Evolutionary conservation across 1,140 invertebrate species (phyloP).

Genomic region (Pomacea maculata): DNA sequence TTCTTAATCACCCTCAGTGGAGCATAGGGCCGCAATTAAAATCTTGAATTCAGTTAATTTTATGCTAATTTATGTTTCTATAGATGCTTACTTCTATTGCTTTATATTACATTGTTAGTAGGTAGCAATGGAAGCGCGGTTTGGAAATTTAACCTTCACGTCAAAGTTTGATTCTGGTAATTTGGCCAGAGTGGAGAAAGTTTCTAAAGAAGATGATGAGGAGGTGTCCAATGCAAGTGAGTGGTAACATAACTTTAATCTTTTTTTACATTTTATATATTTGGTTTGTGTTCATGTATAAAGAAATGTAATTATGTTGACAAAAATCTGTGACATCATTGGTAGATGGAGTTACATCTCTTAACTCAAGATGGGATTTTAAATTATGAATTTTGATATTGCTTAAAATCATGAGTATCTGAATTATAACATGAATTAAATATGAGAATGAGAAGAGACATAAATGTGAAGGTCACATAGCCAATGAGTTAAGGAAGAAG

Average conservation of each 20-base stretch:
- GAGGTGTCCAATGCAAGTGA: conserved; percentile 38
- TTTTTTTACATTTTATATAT: background rate
- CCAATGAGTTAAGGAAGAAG: too few species aligned
- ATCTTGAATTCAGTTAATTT: background rate
- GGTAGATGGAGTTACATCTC: too few species aligned
- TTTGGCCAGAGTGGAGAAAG: conserved; percentile 77
- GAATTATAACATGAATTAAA: too few species aligned
- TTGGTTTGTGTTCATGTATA: background rate
- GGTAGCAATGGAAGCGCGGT: conserved; percentile 51
- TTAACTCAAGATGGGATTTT: too few species aligned
- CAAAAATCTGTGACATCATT: too few species aligned
- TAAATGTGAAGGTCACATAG: too few species aligned
- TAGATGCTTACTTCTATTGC: background rate
- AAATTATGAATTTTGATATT: too few species aligned
- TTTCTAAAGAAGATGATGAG: conserved; percentile 56
- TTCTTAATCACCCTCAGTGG: too few species aligned
- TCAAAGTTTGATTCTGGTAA: conserved; percentile 86
- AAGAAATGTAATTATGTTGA: background rate
- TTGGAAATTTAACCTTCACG: conserved; percentile 59
- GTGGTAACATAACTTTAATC: background rate
- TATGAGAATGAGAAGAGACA: too few species aligned
- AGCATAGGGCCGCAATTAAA: too few species aligned
- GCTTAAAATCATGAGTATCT: too few species aligned
- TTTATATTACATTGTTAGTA: background rate
- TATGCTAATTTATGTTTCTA: background rate